phyloP scores from a whole-genome alignment of 2,113 vertebrate species.

The Malaclemys terrapin region DNA sequence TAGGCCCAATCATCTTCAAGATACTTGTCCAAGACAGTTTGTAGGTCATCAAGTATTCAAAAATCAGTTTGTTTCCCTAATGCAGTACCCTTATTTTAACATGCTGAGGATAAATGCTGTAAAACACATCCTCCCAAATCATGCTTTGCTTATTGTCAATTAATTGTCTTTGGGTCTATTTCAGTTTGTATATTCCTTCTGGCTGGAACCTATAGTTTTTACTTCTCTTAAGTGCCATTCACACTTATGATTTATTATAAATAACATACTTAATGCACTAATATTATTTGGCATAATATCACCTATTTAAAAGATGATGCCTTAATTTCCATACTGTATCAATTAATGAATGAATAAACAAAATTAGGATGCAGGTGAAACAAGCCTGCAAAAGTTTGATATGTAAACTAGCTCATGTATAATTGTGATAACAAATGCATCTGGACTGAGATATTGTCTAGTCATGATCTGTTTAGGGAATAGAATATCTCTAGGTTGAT shows the following conservation, averaged over 20 bases:
- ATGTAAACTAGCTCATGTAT: background rate
- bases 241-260: background rate
- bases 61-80: background rate
- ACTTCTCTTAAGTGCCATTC: background rate
- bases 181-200: background rate
- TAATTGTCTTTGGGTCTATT: background rate
- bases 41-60: background rate
- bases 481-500: background rate
- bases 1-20: background rate
- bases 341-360: background rate
- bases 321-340: background rate
- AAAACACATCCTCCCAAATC: background rate
- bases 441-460: background rate
- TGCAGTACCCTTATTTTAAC: background rate
- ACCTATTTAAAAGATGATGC: background rate
- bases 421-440: background rate
- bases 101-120: background rate
- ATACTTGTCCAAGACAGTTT: background rate
- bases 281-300: background rate
- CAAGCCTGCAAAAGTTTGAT: background rate
- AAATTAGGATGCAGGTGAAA: background rate
- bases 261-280: background rate
- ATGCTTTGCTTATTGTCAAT: background rate
- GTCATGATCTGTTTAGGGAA: background rate
- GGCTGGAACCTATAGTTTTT: background rate